Percentiles rank a stretch among this genome's conserved stretches.
phyloP scores from a whole-genome alignment of 2,797 vertebrate species.

The Leptatherina wallacei region DNA sequence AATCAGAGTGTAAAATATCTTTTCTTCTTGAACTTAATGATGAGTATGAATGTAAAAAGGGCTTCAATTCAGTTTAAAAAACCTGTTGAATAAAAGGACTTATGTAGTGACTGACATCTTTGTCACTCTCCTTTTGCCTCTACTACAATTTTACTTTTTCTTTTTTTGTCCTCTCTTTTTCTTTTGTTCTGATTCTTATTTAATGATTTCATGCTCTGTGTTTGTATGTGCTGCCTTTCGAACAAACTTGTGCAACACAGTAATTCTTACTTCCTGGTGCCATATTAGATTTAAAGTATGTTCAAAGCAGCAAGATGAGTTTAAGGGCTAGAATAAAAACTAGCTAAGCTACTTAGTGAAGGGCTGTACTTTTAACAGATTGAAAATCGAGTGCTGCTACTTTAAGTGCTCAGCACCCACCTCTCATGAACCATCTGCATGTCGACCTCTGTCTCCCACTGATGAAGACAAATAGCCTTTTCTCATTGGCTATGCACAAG shows the following conservation, averaged over 20 bases:
- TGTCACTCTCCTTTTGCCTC: too few relatives aligned
- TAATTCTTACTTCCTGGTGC: slow-evolving; percentile 13
- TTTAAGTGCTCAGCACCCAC: slow-evolving; percentile 44
- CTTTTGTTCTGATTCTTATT: slow-evolving; percentile 8
- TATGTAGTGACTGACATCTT: too few relatives aligned
- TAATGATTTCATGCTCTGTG: neutral
- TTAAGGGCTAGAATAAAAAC: slow-evolving; percentile 22
- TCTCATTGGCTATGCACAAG: slow-evolving; percentile 15
- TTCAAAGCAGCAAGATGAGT: slow-evolving; percentile 15
- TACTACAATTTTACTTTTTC: too few relatives aligned
- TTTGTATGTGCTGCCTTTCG: slow-evolving; percentile 4
- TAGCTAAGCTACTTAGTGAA: slow-evolving; percentile 2
- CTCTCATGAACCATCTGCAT: slow-evolving; percentile 52
- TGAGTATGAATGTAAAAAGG: too few relatives aligned
- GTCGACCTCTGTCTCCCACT: slow-evolving; percentile 51
- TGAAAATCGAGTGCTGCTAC: slow-evolving; percentile 49
- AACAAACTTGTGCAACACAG: slow-evolving; percentile 5
- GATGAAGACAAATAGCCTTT: slow-evolving; percentile 67
- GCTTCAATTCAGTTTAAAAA: too few relatives aligned
- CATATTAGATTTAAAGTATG: slow-evolving; percentile 1
- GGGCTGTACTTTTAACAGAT: slow-evolving; percentile 50
- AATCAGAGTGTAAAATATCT: too few relatives aligned
- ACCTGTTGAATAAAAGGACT: too few relatives aligned
- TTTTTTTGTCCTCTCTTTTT: neutral
- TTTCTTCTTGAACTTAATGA: too few relatives aligned